A percentile compares a stretch with the other conserved stretches of the same genome.
phyloP scores from a whole-genome alignment of 2,113 vertebrate species.

The Cyanocitta stelleri region DNA sequence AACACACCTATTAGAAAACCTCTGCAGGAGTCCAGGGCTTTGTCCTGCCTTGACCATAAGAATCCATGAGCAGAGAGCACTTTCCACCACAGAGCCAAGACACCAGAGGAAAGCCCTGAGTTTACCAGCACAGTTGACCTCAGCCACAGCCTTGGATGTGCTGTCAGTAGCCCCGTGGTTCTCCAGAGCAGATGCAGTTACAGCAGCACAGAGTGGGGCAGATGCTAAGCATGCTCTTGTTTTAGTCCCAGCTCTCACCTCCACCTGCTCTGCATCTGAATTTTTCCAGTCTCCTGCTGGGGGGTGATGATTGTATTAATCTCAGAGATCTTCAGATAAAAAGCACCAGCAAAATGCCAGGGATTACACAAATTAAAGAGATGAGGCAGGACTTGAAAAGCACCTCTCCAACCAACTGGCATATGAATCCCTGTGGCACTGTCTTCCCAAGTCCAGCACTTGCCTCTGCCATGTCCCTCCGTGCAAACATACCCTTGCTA shows the following conservation, averaged over 20 bases:
- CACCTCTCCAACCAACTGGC: background rate
- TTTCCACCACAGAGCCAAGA: background rate
- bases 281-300: background rate
- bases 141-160: background rate
- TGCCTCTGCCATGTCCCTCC: background rate
- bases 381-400: background rate
- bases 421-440: background rate
- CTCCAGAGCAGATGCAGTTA: background rate
- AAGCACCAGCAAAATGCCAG: background rate
- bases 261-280: background rate
- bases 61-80: background rate
- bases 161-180: accelerated
- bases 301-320: background rate
- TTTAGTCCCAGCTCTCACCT: background rate
- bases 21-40: background rate
- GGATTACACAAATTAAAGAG: background rate
- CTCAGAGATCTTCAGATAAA: background rate
- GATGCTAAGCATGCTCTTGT: background rate
- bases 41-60: background rate
- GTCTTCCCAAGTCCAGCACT: background rate
- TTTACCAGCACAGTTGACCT: background rate
- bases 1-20: background rate
- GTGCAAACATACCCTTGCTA: background rate
- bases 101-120: background rate
- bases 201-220: background rate